Percentiles rank a stretch among this genome's conserved stretches.
Conservation (phyloP, 2,113 vertebrate genomes). For the Vimba vimba region DNA sequence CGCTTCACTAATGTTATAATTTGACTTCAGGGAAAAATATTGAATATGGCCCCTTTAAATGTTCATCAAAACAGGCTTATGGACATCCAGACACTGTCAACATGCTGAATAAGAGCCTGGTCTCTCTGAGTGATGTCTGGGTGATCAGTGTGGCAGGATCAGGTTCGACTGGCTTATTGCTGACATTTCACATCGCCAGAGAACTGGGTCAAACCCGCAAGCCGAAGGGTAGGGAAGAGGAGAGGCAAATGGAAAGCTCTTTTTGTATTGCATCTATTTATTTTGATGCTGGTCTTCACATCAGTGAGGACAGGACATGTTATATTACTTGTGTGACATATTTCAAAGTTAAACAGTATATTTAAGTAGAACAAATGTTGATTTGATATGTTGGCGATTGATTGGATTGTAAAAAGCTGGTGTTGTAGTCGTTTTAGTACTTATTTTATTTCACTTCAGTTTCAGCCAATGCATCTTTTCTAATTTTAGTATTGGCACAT, state of each 20-base stretch:
- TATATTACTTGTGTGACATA: background rate
- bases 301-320: background rate
- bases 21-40: background rate
- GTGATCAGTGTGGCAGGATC: background rate
- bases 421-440: background rate
- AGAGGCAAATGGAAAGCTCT: conserved; percentile 21
- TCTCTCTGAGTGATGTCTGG: background rate
- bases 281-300: background rate
- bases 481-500: background rate
- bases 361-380: background rate
- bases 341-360: background rate
- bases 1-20: background rate
- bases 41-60: conserved; percentile 10
- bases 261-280: conserved; percentile 26
- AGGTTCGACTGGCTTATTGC: conserved; percentile 20
- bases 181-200: conserved; percentile 33
- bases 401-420: background rate
- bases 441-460: background rate
- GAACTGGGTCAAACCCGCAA: conserved; percentile 29
- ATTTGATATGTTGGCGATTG: background rate
- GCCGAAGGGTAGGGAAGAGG: background rate
- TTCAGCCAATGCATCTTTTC: background rate
- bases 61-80: background rate
- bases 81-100: background rate
- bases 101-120: background rate